Conservation (phyloP, 30 jellyfish, hydroid and myxozoan genomes). For the Pseudorhiza aurosa region DNA sequence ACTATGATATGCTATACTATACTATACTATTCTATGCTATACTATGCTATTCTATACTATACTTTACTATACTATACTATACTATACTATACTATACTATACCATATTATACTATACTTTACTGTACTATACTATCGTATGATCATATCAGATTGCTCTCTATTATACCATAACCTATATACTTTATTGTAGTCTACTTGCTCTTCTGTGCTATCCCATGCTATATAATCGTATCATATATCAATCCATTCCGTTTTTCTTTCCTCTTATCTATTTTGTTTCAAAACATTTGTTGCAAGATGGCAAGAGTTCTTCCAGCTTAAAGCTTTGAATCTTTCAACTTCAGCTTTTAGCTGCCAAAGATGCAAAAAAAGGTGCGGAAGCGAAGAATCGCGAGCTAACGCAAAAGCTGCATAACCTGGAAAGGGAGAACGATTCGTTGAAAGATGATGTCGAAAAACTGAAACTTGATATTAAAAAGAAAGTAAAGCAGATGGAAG, state of each 20-base stretch:
- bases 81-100: no score
- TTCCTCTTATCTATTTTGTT: neutral
- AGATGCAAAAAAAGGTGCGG: constrained; percentile 33
- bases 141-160: no score
- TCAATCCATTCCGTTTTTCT: neutral
- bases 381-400: neutral
- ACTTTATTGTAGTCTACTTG: neutral
- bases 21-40: no score
- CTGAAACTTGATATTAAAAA: constrained; percentile 13
- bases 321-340: neutral
- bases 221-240: no score
- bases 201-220: neutral
- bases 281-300: neutral
- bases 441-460: constrained; percentile 19
- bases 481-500: constrained; percentile 44
- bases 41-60: no score
- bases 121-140: no score
- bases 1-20: no score
- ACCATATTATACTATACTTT: no score
- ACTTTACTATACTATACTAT: no score
- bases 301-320: no score
- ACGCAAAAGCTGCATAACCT: neutral
- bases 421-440: constrained; percentile 13
- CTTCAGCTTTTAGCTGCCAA: constrained; percentile 19
- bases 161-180: no score